Base-by-base conservation (phyloP, 2,888 invertebrate genomes). In the Lepeophtheirus nordmannii region DNA sequence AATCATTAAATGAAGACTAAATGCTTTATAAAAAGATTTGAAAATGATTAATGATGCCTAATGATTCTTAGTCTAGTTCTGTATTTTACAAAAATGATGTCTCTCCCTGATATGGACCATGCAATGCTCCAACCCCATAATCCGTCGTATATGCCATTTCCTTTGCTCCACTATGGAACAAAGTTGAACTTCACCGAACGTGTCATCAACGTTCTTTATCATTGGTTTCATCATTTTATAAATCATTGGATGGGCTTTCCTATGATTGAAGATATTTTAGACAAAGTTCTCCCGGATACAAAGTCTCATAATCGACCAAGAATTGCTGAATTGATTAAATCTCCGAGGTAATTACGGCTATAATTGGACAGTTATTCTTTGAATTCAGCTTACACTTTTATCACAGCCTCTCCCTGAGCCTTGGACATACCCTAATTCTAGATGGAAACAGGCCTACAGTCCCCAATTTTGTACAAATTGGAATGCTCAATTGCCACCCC, bases 401-500 rank as follows among this genome's bases (percentile, higher is more conserved):
- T 46, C 17, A 46, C 17, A 46, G 53, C 53, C 63, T 63, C 10
- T 46, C 56, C 5, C 30, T 63, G 9, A 7, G 9, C 5, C 53
- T 56, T 56, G 63, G 63, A n/a, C 63, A 63, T 22, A 41, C 53
- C n/a, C 53, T 63, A 38, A 63, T 63, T 10, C 14, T 56, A 53
- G 63, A 63, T 37, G 63, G 63, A 20, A 14, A 37, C 10, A 17
- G 63, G 22, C 63, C 63, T 11, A 20, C 22, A 30, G 22, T 22
- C 22, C 63, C 63, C 10, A 63, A 63, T 17, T 63, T 37, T 8
- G 56, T 63, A 12, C 41, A n/a, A 17, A 20, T 63, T 17, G 63
- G 63, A 20, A 63, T 63, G 63, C 41, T 63, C 20, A 63, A 63
- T 11, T 63, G 63, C 17, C 20, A 67, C 23, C 30, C 64, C 46